Base-by-base conservation (phyloP, 2,113 vertebrate genomes). In the Cettia cetti region DNA sequence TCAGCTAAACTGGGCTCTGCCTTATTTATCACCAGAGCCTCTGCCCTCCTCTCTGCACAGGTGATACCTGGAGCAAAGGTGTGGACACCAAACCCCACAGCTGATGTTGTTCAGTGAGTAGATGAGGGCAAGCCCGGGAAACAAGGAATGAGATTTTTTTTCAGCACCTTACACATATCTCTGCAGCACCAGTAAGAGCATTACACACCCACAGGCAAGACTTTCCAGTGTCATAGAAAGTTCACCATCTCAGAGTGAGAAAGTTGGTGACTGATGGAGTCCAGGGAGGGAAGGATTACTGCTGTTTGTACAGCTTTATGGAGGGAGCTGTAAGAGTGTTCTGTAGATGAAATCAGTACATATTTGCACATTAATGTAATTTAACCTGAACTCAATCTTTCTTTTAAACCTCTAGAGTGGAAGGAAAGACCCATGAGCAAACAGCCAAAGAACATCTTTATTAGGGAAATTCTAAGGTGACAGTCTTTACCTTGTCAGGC, bases 321-420 rank as follows among this genome's bases (percentile, higher is more conserved):
- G 86, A 88, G 75, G 92, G 93, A 95, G 88, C 74, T 74, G 66
- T 54, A 78, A 78, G 86, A 94, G 71, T 70, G 68, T 92, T 93
- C 90, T 89, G 91, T 76, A 90, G 94, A 95, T 93, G 53, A 93
- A 95, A 96, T 95, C 93, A 66, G 96, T 88, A 94, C 85, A 93
- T 96, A 97, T 95, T 96, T 97, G 85, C 92, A 93, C 88, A 80
- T 96, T 95, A 95, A 90, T 68, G 91, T 90, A 94, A 96, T 91
- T 97, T 95, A 94, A 93, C 86, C 81, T 81, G 78, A 92, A 96
- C 72, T 84, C 66, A 42, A 86, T 93, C 88, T 93, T 60, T 90
- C 92, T 92, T 94, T 90, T 59, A 93, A 90, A 82, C 63, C 92
- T 68, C 92, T 76, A 30, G 86, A 95, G 90, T 64, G 68, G 53